phyloP scores from a whole-genome alignment of 2,113 vertebrate species.

The Mola mola region DNA sequence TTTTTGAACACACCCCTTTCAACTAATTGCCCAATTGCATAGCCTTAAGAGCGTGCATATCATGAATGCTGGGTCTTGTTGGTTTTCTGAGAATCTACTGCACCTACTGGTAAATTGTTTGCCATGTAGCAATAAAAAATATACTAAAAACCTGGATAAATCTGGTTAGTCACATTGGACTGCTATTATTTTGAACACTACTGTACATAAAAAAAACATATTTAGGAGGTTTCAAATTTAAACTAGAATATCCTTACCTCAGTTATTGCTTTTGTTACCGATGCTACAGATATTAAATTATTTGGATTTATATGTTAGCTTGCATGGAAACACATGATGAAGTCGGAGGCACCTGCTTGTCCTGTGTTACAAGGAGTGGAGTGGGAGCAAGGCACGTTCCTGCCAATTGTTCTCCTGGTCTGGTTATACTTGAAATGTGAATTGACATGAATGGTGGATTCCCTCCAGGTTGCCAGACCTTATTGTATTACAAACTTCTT shows the following conservation, averaged over 20 bases:
- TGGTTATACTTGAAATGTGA: conserved; percentile 15
- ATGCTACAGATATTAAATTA: neutral
- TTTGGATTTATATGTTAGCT: neutral
- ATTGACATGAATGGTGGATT: neutral
- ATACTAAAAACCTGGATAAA: no score
- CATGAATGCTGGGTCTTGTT: no score
- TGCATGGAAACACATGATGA: neutral
- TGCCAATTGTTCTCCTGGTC: neutral
- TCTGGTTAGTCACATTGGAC: no score
- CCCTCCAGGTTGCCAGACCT: neutral
- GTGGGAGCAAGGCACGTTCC: conserved; percentile 20
- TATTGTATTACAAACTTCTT: neutral
- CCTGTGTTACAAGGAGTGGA: conserved; percentile 54
- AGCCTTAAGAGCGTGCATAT: no score
- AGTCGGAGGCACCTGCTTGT: no score
- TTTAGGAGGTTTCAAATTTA: neutral
- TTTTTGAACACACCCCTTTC: no score
- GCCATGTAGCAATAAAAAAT: no score
- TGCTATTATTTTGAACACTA: no score
- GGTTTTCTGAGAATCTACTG: no score
- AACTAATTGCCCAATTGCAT: no score
- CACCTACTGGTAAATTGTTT: no score
- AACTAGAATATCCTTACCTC: neutral
- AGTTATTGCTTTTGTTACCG: neutral
- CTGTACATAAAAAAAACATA: no score